Evolutionary conservation across 2,888 invertebrate genomes (phyloP), one percentile per base, ranked within the genome.

Genomic region (Thumatha senex): DNA sequence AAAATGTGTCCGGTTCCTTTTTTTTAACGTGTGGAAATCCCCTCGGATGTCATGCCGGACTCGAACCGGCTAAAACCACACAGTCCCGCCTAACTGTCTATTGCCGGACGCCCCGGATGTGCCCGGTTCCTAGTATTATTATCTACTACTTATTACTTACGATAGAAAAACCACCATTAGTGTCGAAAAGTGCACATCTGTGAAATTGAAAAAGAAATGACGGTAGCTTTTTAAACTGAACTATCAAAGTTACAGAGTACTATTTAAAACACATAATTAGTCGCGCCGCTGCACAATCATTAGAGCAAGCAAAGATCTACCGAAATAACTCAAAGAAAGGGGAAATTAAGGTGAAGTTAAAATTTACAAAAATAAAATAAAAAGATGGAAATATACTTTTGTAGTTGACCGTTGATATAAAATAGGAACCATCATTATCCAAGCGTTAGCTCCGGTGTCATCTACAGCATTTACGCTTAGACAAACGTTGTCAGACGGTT

Each of bases 191-290:
- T n/a, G n/a, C 36, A 15, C 36, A 15, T 11, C 13, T 14, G 15
- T 15, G 36, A 36, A 36, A 15, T 36, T 12, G 9, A 36, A 36
- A 36, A 15, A 36, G 5, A 14, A 18, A 39, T 15, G 18, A 15
- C 15, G 15, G 7, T 2, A 39, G 39, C 14, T 36, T 36, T 15
- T 36, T 36, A 36, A 15, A 14, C 9, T 15, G 31, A 42, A 13
- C 9, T 30, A 46, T 14, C 35, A 14, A 15, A 42, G 38, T 43
- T 43, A 48, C 46, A 31, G 14, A n/a, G 15, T 31, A 12, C 44
- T 40, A 51, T 48, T 51, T 40, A 39, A 36, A 34, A 18, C 29
- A 55, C 41, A 51, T 63, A 67, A 69, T 67, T 67, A 64, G 56
- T 57, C 50, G 46, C 52, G 49, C 29, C 48, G 51, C 39, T 47